These are phyloP conservation scores for Acestrorhynchus altus DNA, from an alignment of 2,797 vertebrate genomes.

Conservation along the genomic window DNA sequence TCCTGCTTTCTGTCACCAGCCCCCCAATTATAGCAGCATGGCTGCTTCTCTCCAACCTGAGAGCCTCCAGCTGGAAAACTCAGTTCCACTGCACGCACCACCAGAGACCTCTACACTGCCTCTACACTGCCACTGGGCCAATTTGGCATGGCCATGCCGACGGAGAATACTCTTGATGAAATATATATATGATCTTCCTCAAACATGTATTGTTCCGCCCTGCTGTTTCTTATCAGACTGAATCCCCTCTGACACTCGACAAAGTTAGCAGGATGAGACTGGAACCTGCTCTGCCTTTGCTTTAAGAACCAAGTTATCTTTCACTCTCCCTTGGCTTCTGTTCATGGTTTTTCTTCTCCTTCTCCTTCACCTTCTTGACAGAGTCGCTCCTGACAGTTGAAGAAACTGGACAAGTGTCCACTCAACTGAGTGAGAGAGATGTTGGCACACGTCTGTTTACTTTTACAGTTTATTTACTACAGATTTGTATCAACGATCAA, in stretches of 20 bases:
- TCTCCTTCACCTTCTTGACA: neutral
- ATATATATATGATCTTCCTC: slow-evolving; percentile 85
- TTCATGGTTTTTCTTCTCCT: neutral
- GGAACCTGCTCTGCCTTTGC: slow-evolving; percentile 15
- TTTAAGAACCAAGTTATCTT: slow-evolving; percentile 41
- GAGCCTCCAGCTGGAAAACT: slow-evolving; percentile 78
- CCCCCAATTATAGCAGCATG: slow-evolving; percentile 82
- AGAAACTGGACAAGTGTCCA: neutral
- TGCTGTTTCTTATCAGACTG: slow-evolving; percentile 75
- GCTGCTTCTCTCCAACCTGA: slow-evolving; percentile 77
- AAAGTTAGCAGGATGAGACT: slow-evolving; percentile 68
- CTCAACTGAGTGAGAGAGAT: neutral
- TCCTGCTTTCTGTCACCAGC: slow-evolving; percentile 76
- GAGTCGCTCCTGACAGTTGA: neutral
- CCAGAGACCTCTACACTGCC: slow-evolving; percentile 68
- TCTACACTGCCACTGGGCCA: slow-evolving; percentile 65
- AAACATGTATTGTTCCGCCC: slow-evolving; percentile 80
- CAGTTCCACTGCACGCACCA: slow-evolving; percentile 80
- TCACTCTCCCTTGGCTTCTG: slow-evolving; percentile 26
- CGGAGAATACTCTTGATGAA: slow-evolving; percentile 81
- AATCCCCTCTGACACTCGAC: slow-evolving; percentile 68
- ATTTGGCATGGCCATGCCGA: slow-evolving; percentile 80
- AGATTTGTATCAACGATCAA: too few relatives aligned
- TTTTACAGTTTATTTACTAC: neutral
- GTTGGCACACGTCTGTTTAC: neutral